Evolutionary conservation across 2,113 vertebrate genomes (phyloP).

Genomic region (Corydoras maculifer): DNA sequence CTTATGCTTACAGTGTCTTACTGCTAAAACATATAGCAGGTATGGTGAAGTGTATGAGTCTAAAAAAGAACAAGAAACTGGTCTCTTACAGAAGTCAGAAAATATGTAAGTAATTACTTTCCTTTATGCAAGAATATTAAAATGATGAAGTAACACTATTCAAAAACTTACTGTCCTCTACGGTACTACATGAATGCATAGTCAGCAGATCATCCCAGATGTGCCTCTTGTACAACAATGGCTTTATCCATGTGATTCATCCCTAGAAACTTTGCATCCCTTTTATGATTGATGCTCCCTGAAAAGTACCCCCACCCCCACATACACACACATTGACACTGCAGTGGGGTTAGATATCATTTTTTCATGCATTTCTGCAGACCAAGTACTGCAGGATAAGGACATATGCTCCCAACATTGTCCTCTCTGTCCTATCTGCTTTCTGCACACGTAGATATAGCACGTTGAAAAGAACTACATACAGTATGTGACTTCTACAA

Average conservation of each 20-base stretch:
- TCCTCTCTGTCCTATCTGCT: conserved; percentile 2
- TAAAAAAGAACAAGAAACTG: no score
- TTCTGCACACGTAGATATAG: conserved; percentile 10
- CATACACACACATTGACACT: conserved; percentile 22
- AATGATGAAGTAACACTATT: no score
- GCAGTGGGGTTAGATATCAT: conserved; percentile 31
- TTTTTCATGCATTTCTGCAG: conserved; percentile 20
- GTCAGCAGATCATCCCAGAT: conserved; percentile 32
- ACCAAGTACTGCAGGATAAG: conserved; percentile 23
- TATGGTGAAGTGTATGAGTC: no score
- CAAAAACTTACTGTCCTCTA: conserved; percentile 13
- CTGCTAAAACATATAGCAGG: no score
- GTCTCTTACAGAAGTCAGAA: no score
- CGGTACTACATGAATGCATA: conserved; percentile 19
- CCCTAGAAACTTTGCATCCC: conserved; percentile 29
- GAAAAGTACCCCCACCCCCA: conserved; percentile 12
- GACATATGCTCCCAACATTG: conserved; percentile 2
- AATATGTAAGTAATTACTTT: no score
- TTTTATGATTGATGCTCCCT: conserved; percentile 31
- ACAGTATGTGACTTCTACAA: neutral
- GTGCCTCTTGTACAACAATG: conserved; percentile 30
- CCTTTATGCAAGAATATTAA: no score
- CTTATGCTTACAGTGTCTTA: no score
- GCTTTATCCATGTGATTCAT: conserved; percentile 32
- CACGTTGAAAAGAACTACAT: neutral